Conservation (phyloP, 2,113 vertebrate genomes). For the Takifugu flavidus region DNA sequence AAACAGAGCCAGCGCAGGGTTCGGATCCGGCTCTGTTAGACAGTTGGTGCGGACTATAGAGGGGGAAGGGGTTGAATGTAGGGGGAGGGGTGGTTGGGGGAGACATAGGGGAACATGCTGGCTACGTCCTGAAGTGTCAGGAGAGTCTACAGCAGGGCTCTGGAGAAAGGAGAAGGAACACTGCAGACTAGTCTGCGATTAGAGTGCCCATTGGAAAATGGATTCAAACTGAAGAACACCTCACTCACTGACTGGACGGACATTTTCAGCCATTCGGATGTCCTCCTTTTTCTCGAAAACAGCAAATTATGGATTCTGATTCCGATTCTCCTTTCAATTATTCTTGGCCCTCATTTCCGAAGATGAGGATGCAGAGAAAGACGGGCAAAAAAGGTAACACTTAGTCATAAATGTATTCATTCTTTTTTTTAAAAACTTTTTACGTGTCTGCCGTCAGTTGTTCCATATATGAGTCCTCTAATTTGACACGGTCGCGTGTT, state of each 20-base stretch:
- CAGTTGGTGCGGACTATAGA: slow-evolving; percentile 45
- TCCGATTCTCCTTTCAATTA: slow-evolving; percentile 99
- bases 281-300: slow-evolving; percentile 5
- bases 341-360: slow-evolving; percentile 97
- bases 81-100: slow-evolving; percentile 55
- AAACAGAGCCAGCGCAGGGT: slow-evolving; percentile 17
- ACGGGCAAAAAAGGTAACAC: slow-evolving; percentile 86
- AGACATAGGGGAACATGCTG: slow-evolving; percentile 68
- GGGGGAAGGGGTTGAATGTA: slow-evolving; percentile 49
- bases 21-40: slow-evolving; percentile 31
- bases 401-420: background rate
- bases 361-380: slow-evolving; percentile 90
- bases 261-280: slow-evolving; percentile 19
- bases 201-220: slow-evolving; percentile 30
- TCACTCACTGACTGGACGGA: slow-evolving; percentile 21
- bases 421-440: background rate
- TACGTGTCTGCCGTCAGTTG: background rate
- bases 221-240: slow-evolving; percentile 41
- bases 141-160: slow-evolving; percentile 51
- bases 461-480: background rate
- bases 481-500: too few relatives aligned
- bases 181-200: slow-evolving; percentile 18
- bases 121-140: slow-evolving; percentile 68
- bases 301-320: slow-evolving; percentile 89
- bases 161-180: slow-evolving; percentile 38